Evolutionary conservation across 2,888 invertebrate genomes (phyloP), one percentile per base, ranked within the genome.

Genomic region (Torymus tubicola): DNA sequence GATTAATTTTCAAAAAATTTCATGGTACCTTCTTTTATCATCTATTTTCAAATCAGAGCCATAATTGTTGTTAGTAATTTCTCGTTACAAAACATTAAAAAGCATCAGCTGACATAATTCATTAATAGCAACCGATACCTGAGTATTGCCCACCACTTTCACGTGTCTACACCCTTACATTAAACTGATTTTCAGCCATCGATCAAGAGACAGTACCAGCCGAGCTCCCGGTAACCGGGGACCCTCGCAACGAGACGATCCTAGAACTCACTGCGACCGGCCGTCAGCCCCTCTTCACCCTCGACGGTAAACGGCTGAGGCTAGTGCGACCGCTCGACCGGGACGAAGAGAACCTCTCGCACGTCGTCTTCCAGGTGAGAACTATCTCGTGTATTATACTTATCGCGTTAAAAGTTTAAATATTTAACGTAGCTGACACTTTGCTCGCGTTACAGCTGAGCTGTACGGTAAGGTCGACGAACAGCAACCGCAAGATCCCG

Each of bases 321-420:
- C 92, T 97, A 73, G 91, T 96, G 75, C 93, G 95, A 85, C 96
- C 97, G 0, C 91, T 97, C 70, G 97, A 97, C 90, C 93, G 97
- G 87, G 97, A 97, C 91, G 95, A 94, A 76, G 95, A 96, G 86
- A 96, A 96, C 89, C 92, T 96, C 78, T 96, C 96, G 77, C 96
- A 97, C 91, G 95, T 96, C 91, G 96, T 96, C 50, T 96, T 97
- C 89, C 96, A 97, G 94, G 96, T 96, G 91, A 91, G 90, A 42
- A 8, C 8, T 42, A 42, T 42, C 42, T 42, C 8, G 42, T 8
- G 42, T 42, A 31, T 8, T 42, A 31, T 8, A 42, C 10, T 42
- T 42, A 42, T 42, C 5, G 42, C 8, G 42, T 42, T 42, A 42
- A 42, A 8, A 42, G 42, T 8, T 21, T 21, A 21, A 21, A 2